Evolutionary conservation across 2,888 invertebrate genomes (phyloP).

Genomic region (Hemicrepidius hirtus): DNA sequence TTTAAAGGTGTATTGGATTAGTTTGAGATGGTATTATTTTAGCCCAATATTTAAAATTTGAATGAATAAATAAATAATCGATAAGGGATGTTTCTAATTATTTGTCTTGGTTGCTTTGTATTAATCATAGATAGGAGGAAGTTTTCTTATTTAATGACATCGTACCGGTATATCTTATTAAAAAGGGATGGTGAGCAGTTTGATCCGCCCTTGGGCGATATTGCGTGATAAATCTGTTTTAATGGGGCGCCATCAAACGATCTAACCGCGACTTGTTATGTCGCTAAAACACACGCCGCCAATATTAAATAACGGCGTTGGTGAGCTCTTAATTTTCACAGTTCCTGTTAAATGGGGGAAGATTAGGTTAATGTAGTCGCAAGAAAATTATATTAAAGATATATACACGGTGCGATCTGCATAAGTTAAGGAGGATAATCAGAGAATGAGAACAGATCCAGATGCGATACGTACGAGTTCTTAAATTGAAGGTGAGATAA

Average conservation of each 20-base stretch:
- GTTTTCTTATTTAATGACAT: too few relatives aligned
- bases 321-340: slow-evolving; percentile 33
- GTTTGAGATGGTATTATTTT: too few relatives aligned
- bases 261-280: slow-evolving; percentile 39
- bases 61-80: too few relatives aligned
- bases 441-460: slow-evolving; percentile 65
- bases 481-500: slow-evolving; percentile 65
- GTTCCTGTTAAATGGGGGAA: slow-evolving; percentile 33
- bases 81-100: too few relatives aligned
- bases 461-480: slow-evolving; percentile 65
- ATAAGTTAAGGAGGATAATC: slow-evolving; percentile 64
- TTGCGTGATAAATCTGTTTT: slow-evolving; percentile 47
- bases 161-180: background rate
- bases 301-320: slow-evolving; percentile 41
- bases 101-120: too few relatives aligned
- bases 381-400: slow-evolving; percentile 47
- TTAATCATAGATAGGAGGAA: too few relatives aligned
- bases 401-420: slow-evolving; percentile 60
- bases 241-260: slow-evolving; percentile 42
- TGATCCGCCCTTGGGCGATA: slow-evolving; percentile 41
- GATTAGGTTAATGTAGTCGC: slow-evolving; percentile 36
- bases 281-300: slow-evolving; percentile 35
- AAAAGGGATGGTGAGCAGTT: slow-evolving; percentile 5
- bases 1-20: too few relatives aligned
- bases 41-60: too few relatives aligned